Evolutionary conservation across 2,797 vertebrate species (phyloP), one percentile per base, ranked within the genome.

Genomic region (Sternarchorhynchus goeldii): DNA sequence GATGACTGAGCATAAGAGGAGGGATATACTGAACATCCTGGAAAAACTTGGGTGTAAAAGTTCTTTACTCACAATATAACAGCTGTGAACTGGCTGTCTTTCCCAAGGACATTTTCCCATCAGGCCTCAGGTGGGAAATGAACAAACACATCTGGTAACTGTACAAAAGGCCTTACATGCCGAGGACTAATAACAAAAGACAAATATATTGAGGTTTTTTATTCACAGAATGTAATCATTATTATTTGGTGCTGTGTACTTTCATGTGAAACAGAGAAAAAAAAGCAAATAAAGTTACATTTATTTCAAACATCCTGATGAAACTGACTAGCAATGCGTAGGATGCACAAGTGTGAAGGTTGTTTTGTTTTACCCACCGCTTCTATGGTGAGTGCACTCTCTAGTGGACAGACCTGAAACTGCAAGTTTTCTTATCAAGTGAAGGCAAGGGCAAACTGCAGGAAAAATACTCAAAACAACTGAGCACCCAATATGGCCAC

Each of bases 341-440:
- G 34, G 17, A 17, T 20, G 25, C 50, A 20, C 1, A 34, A 12
- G 14, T 6, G 34, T 18, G 7, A 20, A 29, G 56, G 25, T 7
- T 7, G 4, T 14, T 62, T 56, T 16, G 18, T 80, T 75, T 36
- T 32, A 65, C 8, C 50, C 8, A 20, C n/a, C 45, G 65, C 21
- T 81, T 60, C 31, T 77, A 39, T 67, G 31, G 41, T 66, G 45
- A 60, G 55, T 67, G 66, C 68, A 41, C 74, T 59, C 31, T 71
- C 79, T 81, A 67, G 79, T 81, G 79, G 75, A 21, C 31, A 6
- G 8, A 67, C 10, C 41, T 53, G 17, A 57, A 50, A 67, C 41
- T 41, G 25, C 41, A 69, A 55, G 45, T 7, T 10, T 39, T 8
- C 6, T 14, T 53, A 18, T 36, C 34, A 36, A 36, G 6, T 4